Conservation (phyloP, 2,113 vertebrate genomes). For the Sminthopsis crassicaudata region DNA sequence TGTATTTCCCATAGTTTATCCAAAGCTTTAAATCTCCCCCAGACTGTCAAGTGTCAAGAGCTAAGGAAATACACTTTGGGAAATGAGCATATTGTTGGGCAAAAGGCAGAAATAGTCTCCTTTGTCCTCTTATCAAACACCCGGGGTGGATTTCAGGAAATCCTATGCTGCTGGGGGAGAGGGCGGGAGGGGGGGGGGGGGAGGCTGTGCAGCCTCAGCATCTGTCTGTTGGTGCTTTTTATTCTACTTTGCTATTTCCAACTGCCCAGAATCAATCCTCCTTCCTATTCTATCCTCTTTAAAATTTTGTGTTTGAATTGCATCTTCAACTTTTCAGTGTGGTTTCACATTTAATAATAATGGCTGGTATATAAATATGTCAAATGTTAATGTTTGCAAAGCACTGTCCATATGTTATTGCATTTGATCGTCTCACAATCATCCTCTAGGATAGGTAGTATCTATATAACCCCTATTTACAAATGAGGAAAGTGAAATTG, state of each 20-base stretch:
- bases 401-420: neutral
- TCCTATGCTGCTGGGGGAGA: neutral
- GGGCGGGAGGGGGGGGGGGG: too few species aligned
- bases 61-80: conserved; percentile 13
- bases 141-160: neutral
- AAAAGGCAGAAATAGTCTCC: conserved; percentile 8
- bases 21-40: neutral
- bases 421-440: neutral
- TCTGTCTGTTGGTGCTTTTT: neutral
- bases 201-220: neutral
- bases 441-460: neutral
- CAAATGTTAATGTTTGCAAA: neutral
- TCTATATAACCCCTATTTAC: neutral
- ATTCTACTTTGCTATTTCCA: neutral
- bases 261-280: neutral
- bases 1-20: conserved; percentile 33
- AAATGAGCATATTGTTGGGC: neutral
- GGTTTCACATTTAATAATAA: neutral
- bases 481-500: neutral
- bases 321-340: neutral
- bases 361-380: neutral
- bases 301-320: neutral
- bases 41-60: neutral
- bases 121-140: neutral
- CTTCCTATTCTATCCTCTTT: neutral